These are phyloP conservation scores for Antigone vipio DNA, from an alignment of 2,113 vertebrate genomes.

Conservation along the genomic window DNA sequence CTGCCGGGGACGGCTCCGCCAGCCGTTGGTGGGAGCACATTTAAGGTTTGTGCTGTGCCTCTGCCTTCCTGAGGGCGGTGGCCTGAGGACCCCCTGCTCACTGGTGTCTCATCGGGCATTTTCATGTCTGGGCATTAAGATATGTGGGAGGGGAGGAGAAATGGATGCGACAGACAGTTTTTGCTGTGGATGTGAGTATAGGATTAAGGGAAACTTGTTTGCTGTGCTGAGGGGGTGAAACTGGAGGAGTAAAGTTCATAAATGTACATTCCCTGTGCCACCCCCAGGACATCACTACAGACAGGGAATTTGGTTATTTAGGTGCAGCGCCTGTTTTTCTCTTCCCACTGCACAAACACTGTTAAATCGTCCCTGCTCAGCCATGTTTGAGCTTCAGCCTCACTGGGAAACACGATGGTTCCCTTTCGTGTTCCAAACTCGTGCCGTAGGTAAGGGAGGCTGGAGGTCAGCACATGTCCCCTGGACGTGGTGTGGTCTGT, in stretches of 20 bases:
- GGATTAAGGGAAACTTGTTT: neutral
- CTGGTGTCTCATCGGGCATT: neutral
- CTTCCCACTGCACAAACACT: neutral
- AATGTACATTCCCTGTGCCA: neutral
- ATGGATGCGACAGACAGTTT: neutral
- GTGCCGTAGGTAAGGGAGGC: neutral
- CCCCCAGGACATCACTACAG: neutral
- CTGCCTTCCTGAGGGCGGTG: accelerated
- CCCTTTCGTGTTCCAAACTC: neutral
- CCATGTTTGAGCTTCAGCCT: neutral
- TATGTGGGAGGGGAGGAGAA: neutral
- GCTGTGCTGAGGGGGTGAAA: neutral
- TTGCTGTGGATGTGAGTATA: neutral
- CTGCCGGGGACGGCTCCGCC: neutral
- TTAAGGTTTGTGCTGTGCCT: neutral
- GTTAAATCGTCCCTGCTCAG: neutral
- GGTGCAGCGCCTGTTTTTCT: neutral
- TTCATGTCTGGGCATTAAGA: neutral
- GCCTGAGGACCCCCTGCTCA: neutral
- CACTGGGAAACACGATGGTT: neutral
- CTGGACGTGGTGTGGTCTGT: neutral
- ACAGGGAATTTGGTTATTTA: neutral
- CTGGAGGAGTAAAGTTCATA: neutral
- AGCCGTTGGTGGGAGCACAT: neutral
- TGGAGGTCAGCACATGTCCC: neutral